Percentiles rank a stretch among this genome's conserved stretches.
phyloP scores from a whole-genome alignment of 2,888 invertebrate species.

The Corythucha ciliata region DNA sequence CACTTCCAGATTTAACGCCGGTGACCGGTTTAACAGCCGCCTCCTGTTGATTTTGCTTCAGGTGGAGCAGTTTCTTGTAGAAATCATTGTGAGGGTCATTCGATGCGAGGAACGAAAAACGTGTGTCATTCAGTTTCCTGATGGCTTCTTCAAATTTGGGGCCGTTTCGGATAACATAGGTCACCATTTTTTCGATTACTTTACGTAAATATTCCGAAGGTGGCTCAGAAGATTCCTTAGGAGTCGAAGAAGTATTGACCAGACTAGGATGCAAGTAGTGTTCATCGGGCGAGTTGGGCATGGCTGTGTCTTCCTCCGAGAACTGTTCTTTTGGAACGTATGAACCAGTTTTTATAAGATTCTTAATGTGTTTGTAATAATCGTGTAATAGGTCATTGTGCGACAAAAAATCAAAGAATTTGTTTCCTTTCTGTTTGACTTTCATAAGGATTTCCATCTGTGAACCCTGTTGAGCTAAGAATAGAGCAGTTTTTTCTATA shows the following conservation, averaged over 20 bases:
- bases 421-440: slow-evolving; percentile 89
- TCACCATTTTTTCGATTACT: slow-evolving; percentile 93
- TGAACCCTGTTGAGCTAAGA: slow-evolving; percentile 79
- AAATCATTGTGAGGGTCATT: slow-evolving; percentile 69
- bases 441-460: slow-evolving; percentile 99
- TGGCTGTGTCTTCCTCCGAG: slow-evolving; percentile 34
- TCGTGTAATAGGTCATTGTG: slow-evolving; percentile 74
- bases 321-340: slow-evolving; percentile 47
- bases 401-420: slow-evolving; percentile 86
- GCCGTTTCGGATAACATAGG: slow-evolving; percentile 92
- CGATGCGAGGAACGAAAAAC: slow-evolving; percentile 78
- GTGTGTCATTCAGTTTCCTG: slow-evolving; percentile 66
- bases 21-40: not conserved
- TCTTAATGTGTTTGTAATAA: slow-evolving; percentile 74
- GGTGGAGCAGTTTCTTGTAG: slow-evolving; percentile 29
- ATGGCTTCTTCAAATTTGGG: slow-evolving; percentile 84
- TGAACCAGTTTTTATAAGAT: slow-evolving; percentile 57
- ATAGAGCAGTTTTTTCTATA: slow-evolving; percentile 87
- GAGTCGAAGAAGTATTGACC: slow-evolving; percentile 47
- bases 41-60: slow-evolving; percentile 18
- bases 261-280: slow-evolving; percentile 81
- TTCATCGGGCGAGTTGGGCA: slow-evolving; percentile 40
- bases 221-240: slow-evolving; percentile 36
- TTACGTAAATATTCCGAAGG: slow-evolving; percentile 76
- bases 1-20: not conserved